These are phyloP conservation scores for Bombus sylvicola DNA, from an alignment of 1,140 invertebrate genomes.

Conservation along the genomic window DNA sequence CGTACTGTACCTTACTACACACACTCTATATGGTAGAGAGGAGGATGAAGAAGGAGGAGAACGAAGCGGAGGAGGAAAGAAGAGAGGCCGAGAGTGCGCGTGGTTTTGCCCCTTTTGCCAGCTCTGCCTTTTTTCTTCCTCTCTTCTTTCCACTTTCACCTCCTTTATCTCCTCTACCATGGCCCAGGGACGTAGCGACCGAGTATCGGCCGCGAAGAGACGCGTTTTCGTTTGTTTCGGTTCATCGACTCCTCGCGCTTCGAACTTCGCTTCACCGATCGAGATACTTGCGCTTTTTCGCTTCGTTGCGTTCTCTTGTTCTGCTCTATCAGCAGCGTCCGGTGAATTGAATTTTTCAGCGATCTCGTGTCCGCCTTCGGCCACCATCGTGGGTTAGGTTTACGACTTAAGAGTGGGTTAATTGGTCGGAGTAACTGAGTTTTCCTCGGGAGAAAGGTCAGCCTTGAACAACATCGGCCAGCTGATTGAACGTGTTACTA, in stretches of 20 bases:
- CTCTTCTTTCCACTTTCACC: slow-evolving; percentile 51
- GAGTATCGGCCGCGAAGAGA: neutral
- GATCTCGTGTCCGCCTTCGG: neutral
- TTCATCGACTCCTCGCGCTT: slow-evolving; percentile 23
- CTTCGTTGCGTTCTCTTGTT: neutral
- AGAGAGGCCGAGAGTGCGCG: slow-evolving; percentile 25
- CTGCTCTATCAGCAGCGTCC: no score
- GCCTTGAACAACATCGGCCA: neutral
- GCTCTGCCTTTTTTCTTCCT: slow-evolving; percentile 58
- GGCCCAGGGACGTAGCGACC: slow-evolving; percentile 62
- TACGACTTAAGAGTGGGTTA: slow-evolving; percentile 18
- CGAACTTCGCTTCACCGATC: neutral
- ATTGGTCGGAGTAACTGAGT: slow-evolving; percentile 36
- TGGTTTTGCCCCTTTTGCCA: slow-evolving; percentile 66
- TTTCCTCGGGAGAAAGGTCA: slow-evolving; percentile 16
- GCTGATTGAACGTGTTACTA: slow-evolving; percentile 43
- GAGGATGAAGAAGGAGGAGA: slow-evolving; percentile 4
- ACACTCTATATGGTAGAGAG: slow-evolving; percentile 8
- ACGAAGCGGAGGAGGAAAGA: slow-evolving; percentile 34
- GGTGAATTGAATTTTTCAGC: neutral
- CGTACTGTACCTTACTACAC: slow-evolving; percentile 46
- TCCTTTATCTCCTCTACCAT: slow-evolving; percentile 50
- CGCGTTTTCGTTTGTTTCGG: slow-evolving; percentile 39
- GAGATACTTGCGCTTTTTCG: neutral
- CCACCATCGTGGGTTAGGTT: neutral